Evolutionary conservation across 1,140 invertebrate species (phyloP).

Genomic region (Agrilus planipennis): DNA sequence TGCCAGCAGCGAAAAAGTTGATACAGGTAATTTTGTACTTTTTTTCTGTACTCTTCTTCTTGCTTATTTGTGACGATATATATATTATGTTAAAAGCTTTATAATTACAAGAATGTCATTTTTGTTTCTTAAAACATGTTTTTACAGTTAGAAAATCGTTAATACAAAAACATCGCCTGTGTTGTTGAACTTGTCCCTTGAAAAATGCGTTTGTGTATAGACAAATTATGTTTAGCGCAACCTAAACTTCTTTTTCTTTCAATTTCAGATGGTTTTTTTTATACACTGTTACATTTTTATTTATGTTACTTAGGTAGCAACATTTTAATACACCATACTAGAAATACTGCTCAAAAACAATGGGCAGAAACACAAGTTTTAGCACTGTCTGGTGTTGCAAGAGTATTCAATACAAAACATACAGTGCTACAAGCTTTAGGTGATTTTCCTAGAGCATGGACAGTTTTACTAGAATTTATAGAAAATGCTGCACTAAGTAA

Average conservation of each 20-base stretch:
- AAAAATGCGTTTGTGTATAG: no score
- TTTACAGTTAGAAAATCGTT: no score
- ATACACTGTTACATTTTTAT: constrained; percentile 2
- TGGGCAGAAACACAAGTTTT: constrained; percentile 89
- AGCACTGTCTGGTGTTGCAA: constrained; percentile 49
- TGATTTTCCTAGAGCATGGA: constrained; percentile 89
- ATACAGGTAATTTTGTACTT: constrained; percentile 44
- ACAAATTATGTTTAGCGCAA: no score
- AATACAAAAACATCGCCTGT: no score
- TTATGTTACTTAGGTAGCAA: constrained; percentile 44
- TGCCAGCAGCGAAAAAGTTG: constrained; percentile 89
- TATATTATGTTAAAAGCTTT: no score
- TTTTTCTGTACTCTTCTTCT: no score
- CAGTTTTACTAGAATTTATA: constrained; percentile 82
- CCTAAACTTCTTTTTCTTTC: no score
- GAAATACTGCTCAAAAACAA: constrained; percentile 98
- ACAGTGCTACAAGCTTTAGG: constrained; percentile 71
- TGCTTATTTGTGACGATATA: no score
- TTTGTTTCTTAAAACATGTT: no score
- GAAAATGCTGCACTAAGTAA: constrained; percentile 81
- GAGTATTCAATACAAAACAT: constrained; percentile 80
- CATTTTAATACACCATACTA: constrained; percentile 95
- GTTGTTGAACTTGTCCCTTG: no score
- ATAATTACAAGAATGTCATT: no score
- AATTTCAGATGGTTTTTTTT: no score